Evolutionary conservation across 2,113 vertebrate species (phyloP).

Genomic region (Oostethus manadensis): DNA sequence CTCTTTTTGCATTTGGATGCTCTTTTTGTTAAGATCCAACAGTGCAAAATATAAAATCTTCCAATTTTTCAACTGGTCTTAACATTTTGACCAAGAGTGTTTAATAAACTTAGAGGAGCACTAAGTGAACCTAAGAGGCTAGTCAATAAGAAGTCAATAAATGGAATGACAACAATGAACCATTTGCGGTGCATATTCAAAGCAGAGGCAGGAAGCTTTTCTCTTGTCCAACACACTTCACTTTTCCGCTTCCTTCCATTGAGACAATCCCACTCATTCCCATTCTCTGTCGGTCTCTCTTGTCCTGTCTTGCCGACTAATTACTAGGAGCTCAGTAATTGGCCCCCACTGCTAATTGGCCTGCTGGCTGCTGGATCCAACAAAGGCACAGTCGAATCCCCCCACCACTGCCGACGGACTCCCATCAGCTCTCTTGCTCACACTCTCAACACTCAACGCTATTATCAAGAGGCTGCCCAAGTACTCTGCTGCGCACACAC

Average conservation of each 20-base stretch:
- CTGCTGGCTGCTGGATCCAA: constrained; percentile 63
- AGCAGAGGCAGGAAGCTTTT: constrained; percentile 48
- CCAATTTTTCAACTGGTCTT: no score
- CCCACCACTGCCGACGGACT: constrained; percentile 63
- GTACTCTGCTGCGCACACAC: constrained; percentile 22
- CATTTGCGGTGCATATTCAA: constrained; percentile 37
- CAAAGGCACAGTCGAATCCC: constrained; percentile 51
- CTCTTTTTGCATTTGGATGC: no score
- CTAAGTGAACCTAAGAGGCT: constrained; percentile 12
- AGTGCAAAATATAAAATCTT: no score
- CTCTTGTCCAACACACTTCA: constrained; percentile 17
- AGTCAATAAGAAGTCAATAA: constrained; percentile 22
- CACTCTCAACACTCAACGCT: constrained; percentile 41
- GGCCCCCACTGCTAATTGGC: constrained; percentile 70
- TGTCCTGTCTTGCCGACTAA: constrained; percentile 67
- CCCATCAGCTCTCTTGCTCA: constrained; percentile 54
- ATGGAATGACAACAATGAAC: constrained; percentile 29
- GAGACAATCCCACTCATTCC: constrained; percentile 53
- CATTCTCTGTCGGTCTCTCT: constrained; percentile 52
- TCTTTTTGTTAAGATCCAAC: no score
- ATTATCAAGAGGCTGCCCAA: constrained; percentile 53
- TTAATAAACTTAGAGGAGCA: background rate
- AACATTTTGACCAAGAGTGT: background rate
- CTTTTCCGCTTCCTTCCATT: constrained; percentile 27
- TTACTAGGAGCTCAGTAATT: constrained; percentile 69